Conservation (phyloP, 2,888 invertebrate species). For the Trypoxylon attenuatum region DNA sequence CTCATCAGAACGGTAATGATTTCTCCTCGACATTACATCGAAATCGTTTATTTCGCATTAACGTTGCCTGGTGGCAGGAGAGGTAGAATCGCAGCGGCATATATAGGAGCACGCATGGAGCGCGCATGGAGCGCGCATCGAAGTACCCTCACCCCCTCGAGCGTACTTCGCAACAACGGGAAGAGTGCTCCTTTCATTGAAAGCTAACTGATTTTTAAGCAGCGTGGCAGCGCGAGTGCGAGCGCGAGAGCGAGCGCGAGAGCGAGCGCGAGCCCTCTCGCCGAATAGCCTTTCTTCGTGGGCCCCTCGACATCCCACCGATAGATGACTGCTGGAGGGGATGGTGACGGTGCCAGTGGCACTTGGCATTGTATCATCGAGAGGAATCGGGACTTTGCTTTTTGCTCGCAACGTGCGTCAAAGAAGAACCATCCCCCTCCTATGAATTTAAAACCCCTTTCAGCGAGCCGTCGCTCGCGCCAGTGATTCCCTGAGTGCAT, state of each 20-base stretch:
- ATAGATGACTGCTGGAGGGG: no score
- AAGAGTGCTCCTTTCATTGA: constrained; percentile 15
- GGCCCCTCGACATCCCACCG: constrained; percentile 13
- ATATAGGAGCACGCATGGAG: neutral
- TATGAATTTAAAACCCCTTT: constrained; percentile 26
- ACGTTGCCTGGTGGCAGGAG: neutral
- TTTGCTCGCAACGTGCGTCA: constrained; percentile 22
- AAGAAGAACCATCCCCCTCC: constrained; percentile 30
- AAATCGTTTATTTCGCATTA: neutral
- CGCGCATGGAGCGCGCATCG: neutral
- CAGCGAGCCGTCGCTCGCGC: constrained; percentile 31
- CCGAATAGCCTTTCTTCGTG: constrained; percentile 20
- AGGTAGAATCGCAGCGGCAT: neutral
- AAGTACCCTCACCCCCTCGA: neutral
- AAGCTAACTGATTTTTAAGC: constrained; percentile 22
- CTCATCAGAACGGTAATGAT: no score
- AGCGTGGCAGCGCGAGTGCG: neutral
- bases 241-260: neutral
- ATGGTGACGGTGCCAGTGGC: no score
- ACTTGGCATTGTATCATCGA: constrained; percentile 13
- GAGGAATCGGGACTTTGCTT: constrained; percentile 1
- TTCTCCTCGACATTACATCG: no score
- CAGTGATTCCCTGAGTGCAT: constrained; percentile 26
- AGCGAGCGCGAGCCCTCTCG: neutral
- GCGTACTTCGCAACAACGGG: constrained; percentile 1